Conservation (phyloP, 2,888 invertebrate genomes). For the Perizoma flavofasciatum region DNA sequence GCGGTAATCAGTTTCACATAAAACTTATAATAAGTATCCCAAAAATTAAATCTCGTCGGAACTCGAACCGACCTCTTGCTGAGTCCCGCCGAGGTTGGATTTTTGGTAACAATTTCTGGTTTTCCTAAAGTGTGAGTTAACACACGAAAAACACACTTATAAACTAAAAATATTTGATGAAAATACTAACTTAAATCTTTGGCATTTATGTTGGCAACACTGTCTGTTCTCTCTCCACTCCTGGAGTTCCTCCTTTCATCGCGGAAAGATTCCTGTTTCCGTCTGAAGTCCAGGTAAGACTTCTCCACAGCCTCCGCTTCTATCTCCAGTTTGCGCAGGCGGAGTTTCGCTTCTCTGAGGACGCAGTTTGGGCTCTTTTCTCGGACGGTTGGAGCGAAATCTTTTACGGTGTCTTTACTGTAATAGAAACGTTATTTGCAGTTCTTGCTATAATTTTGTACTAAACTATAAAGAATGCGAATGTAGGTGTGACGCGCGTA, state of each 20-base stretch:
- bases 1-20: too few relatives aligned
- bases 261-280: conserved; percentile 45
- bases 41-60: too few relatives aligned
- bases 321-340: conserved; percentile 81
- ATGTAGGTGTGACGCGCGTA: too few relatives aligned
- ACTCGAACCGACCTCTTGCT: too few relatives aligned
- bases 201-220: background rate
- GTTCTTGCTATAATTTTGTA: too few relatives aligned
- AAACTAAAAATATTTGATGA: too few relatives aligned
- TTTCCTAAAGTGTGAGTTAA: too few relatives aligned
- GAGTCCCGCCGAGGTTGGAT: too few relatives aligned
- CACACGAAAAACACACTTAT: too few relatives aligned
- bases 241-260: conserved; percentile 22
- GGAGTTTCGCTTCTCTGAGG: conserved; percentile 78
- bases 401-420: conserved; percentile 44
- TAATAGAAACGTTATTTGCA: conserved; percentile 1
- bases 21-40: too few relatives aligned
- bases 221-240: background rate
- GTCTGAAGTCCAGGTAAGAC: conserved; percentile 74
- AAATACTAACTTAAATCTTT: conserved; percentile 5
- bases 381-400: conserved; percentile 30
- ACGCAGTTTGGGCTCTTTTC: conserved; percentile 74
- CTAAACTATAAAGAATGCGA: too few relatives aligned
- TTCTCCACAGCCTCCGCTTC: conserved; percentile 84
- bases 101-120: too few relatives aligned